Conservation (phyloP, 2,797 vertebrate species). For the Falco berigora region DNA sequence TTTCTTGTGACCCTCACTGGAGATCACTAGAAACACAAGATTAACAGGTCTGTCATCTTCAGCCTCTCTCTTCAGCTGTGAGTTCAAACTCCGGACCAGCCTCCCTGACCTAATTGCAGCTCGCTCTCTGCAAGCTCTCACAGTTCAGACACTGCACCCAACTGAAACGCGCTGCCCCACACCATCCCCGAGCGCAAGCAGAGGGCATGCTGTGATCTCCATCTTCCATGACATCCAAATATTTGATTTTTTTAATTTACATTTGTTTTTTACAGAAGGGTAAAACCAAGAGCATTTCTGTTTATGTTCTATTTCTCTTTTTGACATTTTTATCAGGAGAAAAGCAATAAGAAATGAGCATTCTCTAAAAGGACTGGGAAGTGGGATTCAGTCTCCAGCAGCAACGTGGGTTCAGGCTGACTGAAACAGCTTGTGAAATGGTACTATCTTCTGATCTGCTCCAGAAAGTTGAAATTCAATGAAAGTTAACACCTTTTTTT, state of each 20-base stretch:
- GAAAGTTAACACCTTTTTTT: background rate
- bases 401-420: background rate
- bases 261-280: background rate
- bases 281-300: background rate
- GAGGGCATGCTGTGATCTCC: background rate
- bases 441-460: background rate
- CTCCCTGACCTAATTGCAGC: background rate
- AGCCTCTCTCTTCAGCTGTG: background rate
- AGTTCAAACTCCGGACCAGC: fast-evolving
- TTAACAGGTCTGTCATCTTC: fast-evolving
- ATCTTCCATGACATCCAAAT: background rate
- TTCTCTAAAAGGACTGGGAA: background rate
- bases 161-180: fast-evolving
- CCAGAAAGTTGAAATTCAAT: background rate
- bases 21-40: fast-evolving
- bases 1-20: background rate
- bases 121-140: background rate
- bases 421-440: background rate
- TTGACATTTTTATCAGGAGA: background rate
- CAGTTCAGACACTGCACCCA: background rate
- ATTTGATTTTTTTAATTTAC: background rate
- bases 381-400: background rate
- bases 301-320: background rate
- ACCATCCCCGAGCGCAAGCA: fast-evolving
- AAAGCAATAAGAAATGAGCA: background rate